Percentiles rank a stretch among this genome's conserved stretches.
Evolutionary conservation across 2,113 vertebrate species (phyloP).

Genomic region (Pelmatolapia mariae): DNA sequence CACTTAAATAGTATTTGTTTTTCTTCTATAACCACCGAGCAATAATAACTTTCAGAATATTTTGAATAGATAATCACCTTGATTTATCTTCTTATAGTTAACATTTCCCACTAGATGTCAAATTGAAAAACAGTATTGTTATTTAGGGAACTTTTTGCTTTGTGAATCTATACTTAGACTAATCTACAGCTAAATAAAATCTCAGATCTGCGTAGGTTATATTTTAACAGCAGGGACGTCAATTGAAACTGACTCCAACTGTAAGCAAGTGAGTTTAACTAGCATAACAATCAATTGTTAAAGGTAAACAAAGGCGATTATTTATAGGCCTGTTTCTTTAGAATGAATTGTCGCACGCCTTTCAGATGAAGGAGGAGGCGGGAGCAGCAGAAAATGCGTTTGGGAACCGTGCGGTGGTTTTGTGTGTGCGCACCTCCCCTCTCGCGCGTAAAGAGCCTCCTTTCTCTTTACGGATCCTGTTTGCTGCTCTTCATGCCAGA

Average conservation of each 20-base stretch:
- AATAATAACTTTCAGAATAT: not conserved
- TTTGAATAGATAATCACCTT: not conserved
- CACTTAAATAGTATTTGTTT: not conserved
- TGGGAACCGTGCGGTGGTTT: not conserved
- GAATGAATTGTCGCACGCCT: not conserved
- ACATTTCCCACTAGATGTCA: not conserved
- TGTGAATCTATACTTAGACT: not conserved
- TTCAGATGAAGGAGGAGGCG: not conserved
- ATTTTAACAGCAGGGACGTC: not conserved
- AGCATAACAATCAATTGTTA: not conserved
- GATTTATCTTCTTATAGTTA: not conserved
- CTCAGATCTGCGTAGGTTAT: not conserved
- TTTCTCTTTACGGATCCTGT: constrained; percentile 20
- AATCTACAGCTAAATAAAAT: not conserved
- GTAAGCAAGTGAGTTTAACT: not conserved
- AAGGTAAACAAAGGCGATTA: not conserved
- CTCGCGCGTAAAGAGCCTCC: constrained; percentile 11
- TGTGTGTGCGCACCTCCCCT: constrained; percentile 38
- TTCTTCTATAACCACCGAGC: not conserved
- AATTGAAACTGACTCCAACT: not conserved
- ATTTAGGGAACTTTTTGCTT: not conserved
- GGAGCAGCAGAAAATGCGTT: constrained; percentile 8
- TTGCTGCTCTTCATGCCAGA: constrained; percentile 49
- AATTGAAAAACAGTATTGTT: not conserved
- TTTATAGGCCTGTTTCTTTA: not conserved